Evolutionary conservation across 2,113 vertebrate species (phyloP).

Genomic region (Chamaea fasciata): DNA sequence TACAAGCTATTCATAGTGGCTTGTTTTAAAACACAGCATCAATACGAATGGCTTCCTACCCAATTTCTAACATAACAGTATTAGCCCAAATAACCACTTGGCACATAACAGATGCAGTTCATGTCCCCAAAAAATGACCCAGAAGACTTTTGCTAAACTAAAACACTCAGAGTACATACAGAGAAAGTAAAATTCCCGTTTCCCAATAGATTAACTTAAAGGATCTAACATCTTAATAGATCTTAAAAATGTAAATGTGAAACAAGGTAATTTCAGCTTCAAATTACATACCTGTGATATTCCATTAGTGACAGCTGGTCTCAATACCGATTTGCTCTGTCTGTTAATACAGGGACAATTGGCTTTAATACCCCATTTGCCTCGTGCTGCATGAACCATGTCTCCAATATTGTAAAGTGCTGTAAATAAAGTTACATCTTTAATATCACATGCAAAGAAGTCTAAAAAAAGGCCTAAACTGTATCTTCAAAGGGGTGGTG

Average conservation of each 20-base stretch:
- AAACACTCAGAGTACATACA: not conserved
- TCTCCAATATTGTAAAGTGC: conserved; percentile 98
- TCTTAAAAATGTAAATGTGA: not conserved
- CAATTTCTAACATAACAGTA: not conserved
- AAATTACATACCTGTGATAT: conserved; percentile 87
- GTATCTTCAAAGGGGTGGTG: not conserved
- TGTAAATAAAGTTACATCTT: conserved; percentile 52
- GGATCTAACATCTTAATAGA: not conserved
- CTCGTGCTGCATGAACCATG: conserved; percentile 96
- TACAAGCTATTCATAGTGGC: not conserved
- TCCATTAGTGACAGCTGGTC: conserved; percentile 91
- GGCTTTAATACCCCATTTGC: conserved; percentile 99
- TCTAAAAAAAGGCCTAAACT: not conserved
- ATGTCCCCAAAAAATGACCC: not conserved
- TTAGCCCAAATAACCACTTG: not conserved
- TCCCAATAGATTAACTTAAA: not conserved
- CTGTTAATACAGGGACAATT: conserved; percentile 96
- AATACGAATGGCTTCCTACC: not conserved
- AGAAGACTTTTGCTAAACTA: not conserved
- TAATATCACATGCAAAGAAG: not conserved
- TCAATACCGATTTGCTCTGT: conserved; percentile 86
- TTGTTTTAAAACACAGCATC: not conserved
- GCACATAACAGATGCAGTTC: not conserved
- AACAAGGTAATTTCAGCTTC: not conserved
- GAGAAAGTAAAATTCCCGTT: not conserved